Percentiles rank a stretch among this genome's conserved stretches.
phyloP scores from a whole-genome alignment of 2,797 vertebrate genomes.

The Phalloptychus januarius region DNA sequence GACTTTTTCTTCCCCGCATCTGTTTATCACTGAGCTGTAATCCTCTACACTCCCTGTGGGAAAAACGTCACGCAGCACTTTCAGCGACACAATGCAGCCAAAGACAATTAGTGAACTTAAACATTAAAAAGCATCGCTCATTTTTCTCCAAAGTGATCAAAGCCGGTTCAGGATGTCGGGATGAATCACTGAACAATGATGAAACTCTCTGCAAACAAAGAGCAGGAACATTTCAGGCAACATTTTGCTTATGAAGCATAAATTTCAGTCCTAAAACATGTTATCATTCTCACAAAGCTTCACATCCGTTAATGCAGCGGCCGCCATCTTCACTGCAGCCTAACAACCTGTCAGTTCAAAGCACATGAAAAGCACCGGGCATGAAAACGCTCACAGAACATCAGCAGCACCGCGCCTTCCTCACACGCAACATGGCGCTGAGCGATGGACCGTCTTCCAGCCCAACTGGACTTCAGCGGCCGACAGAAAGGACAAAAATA shows the following conservation, averaged over 20 bases:
- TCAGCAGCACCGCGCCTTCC: conserved; percentile 60
- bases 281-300: conserved; percentile 52
- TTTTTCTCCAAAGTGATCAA: conserved; percentile 58
- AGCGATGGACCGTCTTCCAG: conserved; percentile 76
- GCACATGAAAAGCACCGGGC: conserved; percentile 50
- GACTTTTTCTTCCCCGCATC: conserved; percentile 39
- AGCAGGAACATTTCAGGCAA: conserved; percentile 41
- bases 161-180: conserved; percentile 62
- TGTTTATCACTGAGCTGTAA: conserved; percentile 52
- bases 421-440: conserved; percentile 57
- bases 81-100: conserved; percentile 33
- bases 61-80: conserved; percentile 51
- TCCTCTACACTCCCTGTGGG: conserved; percentile 40
- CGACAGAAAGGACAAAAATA: too few species aligned
- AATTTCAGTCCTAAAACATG: conserved; percentile 47
- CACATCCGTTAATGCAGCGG: conserved; percentile 51
- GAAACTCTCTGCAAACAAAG: conserved; percentile 72
- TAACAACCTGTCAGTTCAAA: conserved; percentile 53
- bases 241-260: conserved; percentile 58
- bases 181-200: conserved; percentile 56
- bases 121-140: conserved; percentile 33
- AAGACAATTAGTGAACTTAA: conserved; percentile 34
- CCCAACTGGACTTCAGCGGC: conserved; percentile 68
- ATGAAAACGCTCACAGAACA: conserved; percentile 69
- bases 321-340: conserved; percentile 41